Percentiles rank a stretch among this genome's conserved stretches.
These are phyloP conservation scores for Tinea trinotella DNA, from an alignment of 2,888 invertebrate species.

Conservation along the genomic window DNA sequence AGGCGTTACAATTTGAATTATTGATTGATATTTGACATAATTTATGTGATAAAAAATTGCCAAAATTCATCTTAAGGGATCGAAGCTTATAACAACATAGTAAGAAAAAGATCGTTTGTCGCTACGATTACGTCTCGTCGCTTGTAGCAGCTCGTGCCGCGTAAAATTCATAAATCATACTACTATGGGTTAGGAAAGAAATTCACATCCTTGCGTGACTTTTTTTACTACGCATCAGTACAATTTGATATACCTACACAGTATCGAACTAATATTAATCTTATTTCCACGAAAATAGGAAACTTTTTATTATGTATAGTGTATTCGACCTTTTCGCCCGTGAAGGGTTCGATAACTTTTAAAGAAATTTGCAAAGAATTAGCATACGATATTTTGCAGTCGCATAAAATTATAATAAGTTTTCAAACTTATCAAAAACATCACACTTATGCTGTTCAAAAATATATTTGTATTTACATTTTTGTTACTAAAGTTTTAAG, in stretches of 20 bases:
- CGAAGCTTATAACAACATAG: not conserved
- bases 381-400: not conserved
- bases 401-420: conserved; percentile 1
- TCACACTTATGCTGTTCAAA: not conserved
- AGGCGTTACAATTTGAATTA: too few species aligned
- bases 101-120: not conserved
- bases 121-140: not conserved
- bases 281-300: too few species aligned
- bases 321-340: not conserved
- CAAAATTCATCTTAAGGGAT: not conserved
- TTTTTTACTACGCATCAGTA: too few species aligned
- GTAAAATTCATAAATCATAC: not conserved
- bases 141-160: too few species aligned
- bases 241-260: too few species aligned
- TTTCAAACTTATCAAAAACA: not conserved
- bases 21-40: too few species aligned
- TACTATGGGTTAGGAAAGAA: not conserved
- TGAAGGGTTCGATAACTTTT: not conserved
- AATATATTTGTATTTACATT: not conserved
- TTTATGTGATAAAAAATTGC: not conserved
- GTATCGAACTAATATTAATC: too few species aligned
- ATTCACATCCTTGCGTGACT: not conserved
- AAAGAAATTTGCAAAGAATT: not conserved
- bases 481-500: not conserved
- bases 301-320: too few species aligned